These are phyloP conservation scores for Conus ventricosus DNA, from an alignment of 1,140 invertebrate species.

Conservation along the genomic window DNA sequence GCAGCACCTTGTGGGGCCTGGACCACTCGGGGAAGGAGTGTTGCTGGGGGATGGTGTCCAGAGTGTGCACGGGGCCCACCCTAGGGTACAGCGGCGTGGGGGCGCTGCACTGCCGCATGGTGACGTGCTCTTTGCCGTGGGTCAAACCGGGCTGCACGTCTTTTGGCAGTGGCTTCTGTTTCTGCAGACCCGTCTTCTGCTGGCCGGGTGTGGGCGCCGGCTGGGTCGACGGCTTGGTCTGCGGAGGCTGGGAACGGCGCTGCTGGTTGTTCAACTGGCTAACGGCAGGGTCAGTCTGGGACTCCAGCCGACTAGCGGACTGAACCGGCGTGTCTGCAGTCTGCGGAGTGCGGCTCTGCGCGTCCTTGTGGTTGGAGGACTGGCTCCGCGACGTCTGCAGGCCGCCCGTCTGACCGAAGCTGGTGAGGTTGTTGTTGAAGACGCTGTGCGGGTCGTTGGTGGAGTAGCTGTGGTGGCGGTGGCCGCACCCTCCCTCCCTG, in stretches of 20 bases:
- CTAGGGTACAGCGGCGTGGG: constrained; percentile 20
- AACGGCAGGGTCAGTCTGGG: background rate
- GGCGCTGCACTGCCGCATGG: constrained; percentile 33
- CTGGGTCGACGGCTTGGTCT: background rate
- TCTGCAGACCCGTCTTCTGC: background rate
- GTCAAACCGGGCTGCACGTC: background rate
- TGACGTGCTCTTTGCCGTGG: constrained; percentile 15
- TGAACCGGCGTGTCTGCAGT: background rate
- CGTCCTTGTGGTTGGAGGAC: constrained; percentile 32
- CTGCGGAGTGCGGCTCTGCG: constrained; percentile 35
- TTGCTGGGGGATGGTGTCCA: constrained; percentile 21
- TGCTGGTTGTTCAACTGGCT: background rate
- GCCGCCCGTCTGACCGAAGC: background rate
- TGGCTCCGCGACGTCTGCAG: background rate
- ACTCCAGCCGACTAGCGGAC: background rate
- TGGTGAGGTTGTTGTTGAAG: constrained; percentile 26
- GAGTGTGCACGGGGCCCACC: background rate
- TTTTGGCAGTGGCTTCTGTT: background rate
- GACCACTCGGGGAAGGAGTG: constrained; percentile 37
- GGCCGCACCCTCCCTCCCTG: constrained; percentile 30
- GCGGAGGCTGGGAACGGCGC: background rate
- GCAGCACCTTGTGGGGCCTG: background rate
- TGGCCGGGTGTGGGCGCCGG: background rate
- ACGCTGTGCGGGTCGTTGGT: constrained; percentile 21
- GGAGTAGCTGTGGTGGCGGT: constrained; percentile 34